These are phyloP conservation scores for Lydus trimaculatus DNA, from an alignment of 2,888 invertebrate species.

Conservation along the genomic window DNA sequence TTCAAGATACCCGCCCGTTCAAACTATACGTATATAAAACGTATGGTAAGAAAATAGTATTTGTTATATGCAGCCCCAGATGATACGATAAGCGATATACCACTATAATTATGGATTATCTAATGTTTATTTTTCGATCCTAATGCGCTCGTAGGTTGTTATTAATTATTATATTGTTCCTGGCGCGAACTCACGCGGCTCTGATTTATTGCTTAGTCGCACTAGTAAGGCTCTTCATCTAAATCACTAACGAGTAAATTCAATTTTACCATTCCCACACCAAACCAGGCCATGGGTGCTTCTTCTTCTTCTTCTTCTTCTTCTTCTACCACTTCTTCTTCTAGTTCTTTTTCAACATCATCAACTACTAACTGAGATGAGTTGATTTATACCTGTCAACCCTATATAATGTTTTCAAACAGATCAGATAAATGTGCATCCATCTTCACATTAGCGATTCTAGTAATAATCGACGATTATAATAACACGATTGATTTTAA, in stretches of 20 bases:
- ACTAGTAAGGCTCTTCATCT: slow-evolving; percentile 50
- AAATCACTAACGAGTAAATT: slow-evolving; percentile 57
- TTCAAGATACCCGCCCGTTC: neutral
- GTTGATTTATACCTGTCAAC: slow-evolving; percentile 53
- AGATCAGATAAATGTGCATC: slow-evolving; percentile 36
- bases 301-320: neutral
- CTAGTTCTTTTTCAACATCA: neutral
- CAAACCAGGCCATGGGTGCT: slow-evolving; percentile 39
- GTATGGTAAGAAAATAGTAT: slow-evolving; percentile 18
- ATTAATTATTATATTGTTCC: slow-evolving; percentile 60
- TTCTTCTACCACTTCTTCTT: neutral
- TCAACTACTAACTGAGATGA: slow-evolving; percentile 45
- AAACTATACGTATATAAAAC: neutral
- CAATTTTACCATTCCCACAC: slow-evolving; percentile 57
- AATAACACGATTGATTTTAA: neutral
- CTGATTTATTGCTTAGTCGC: slow-evolving; percentile 53
- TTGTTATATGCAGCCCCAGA: slow-evolving; percentile 42
- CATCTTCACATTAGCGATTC: slow-evolving; percentile 35
- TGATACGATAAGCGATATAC: slow-evolving; percentile 45
- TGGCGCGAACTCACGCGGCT: slow-evolving; percentile 56
- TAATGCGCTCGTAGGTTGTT: slow-evolving; percentile 54
- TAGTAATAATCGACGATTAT: slow-evolving; percentile 1
- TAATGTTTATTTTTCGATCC: slow-evolving; percentile 59
- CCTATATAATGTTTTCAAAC: slow-evolving; percentile 42
- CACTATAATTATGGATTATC: slow-evolving; percentile 58